phyloP scores from a whole-genome alignment of 2,797 vertebrate species.

The Simalia tracyae region DNA sequence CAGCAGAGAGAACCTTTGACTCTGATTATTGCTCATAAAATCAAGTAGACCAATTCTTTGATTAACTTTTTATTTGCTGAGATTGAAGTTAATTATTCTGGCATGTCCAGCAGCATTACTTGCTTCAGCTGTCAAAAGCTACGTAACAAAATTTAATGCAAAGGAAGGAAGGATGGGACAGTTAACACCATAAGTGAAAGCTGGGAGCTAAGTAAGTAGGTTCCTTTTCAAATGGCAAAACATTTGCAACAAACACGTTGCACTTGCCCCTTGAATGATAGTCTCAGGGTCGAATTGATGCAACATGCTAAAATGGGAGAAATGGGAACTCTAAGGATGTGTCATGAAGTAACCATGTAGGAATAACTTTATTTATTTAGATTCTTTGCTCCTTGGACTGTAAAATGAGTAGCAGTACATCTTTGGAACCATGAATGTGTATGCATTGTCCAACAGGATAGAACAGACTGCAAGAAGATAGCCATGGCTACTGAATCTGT shows the following conservation, averaged over 20 bases:
- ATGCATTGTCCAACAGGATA: not conserved
- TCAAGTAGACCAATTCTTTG: conserved; percentile 53
- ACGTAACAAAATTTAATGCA: not conserved
- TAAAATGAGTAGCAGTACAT: not conserved
- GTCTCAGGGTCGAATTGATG: not conserved
- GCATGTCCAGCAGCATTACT: conserved; percentile 59
- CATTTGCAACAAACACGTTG: conserved; percentile 14
- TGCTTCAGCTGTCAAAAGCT: conserved; percentile 5
- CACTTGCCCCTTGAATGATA: conserved; percentile 30
- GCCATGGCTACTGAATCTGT: not conserved
- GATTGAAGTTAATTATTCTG: conserved; percentile 65
- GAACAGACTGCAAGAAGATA: not conserved
- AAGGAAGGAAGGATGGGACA: conserved; percentile 3
- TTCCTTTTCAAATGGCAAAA: conserved; percentile 30
- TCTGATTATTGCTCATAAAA: conserved; percentile 48
- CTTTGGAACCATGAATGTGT: not conserved
- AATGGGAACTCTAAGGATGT: not conserved
- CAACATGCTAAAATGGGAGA: not conserved
- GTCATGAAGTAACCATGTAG: not conserved
- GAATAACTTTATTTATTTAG: not conserved
- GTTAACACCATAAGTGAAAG: conserved; percentile 48
- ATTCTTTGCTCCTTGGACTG: not conserved
- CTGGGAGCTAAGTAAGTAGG: not conserved
- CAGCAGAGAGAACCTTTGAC: conserved; percentile 39
- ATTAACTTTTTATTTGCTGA: conserved; percentile 66